These are phyloP conservation scores for Amblyopsis rosae DNA, from an alignment of 2,113 vertebrate genomes.

Conservation along the genomic window DNA sequence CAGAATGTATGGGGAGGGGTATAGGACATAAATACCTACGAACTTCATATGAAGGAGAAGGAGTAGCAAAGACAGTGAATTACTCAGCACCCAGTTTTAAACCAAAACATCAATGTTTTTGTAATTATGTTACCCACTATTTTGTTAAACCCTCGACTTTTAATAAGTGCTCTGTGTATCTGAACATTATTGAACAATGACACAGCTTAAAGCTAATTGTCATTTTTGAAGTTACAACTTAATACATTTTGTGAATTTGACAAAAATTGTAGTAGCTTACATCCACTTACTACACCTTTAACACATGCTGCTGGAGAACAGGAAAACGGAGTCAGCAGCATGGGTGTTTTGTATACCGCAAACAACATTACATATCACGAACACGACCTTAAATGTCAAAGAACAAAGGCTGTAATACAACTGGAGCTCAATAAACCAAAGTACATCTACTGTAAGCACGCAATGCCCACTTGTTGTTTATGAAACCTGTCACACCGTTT, in stretches of 20 bases:
- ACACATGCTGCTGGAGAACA: too few relatives aligned
- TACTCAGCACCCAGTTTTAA: not conserved
- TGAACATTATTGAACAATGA: too few relatives aligned
- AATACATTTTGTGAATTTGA: too few relatives aligned
- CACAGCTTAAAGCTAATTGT: too few relatives aligned
- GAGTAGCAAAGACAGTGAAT: not conserved
- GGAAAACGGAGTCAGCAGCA: too few relatives aligned
- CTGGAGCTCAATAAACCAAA: slow-evolving; percentile 82
- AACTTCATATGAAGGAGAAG: not conserved
- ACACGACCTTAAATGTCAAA: slow-evolving; percentile 50
- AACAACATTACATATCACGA: slow-evolving; percentile 4
- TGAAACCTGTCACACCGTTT: not conserved
- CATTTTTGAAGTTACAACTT: too few relatives aligned
- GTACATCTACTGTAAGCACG: slow-evolving; percentile 51
- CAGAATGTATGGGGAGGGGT: not conserved
- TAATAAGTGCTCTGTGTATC: too few relatives aligned
- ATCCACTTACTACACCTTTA: too few relatives aligned
- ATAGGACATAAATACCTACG: too few relatives aligned
- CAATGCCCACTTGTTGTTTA: not conserved
- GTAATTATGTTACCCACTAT: not conserved
- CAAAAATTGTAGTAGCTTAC: too few relatives aligned
- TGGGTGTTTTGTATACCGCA: not conserved
- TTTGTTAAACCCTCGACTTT: too few relatives aligned
- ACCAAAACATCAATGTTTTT: not conserved
- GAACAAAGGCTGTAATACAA: slow-evolving; percentile 77